Evolutionary conservation across 1,140 invertebrate species (phyloP).

Genomic region (Brachionus plicatilis): DNA sequence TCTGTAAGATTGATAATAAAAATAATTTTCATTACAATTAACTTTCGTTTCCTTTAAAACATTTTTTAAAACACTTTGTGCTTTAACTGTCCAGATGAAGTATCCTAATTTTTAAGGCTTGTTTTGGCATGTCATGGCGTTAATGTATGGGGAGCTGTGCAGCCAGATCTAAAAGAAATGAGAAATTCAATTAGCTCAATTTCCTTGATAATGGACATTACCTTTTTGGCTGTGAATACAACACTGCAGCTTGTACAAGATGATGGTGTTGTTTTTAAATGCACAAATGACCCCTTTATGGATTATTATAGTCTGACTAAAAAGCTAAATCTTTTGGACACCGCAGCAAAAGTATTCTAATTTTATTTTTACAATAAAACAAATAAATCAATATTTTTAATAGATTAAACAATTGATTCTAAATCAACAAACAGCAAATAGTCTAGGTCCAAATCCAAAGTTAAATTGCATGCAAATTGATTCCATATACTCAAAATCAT

Average conservation of each 20-base stretch:
- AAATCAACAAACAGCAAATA: slow-evolving; percentile 36
- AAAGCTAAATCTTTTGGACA: background rate
- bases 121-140: slow-evolving; percentile 24
- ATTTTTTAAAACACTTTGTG: too few relatives aligned
- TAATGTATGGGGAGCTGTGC: slow-evolving; percentile 33
- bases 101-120: background rate
- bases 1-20: too few relatives aligned
- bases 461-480: slow-evolving; percentile 20
- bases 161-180: slow-evolving; percentile 23
- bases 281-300: slow-evolving; percentile 13
- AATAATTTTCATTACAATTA: too few relatives aligned
- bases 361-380: background rate
- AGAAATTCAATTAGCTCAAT: slow-evolving; percentile 30
- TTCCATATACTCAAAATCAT: background rate
- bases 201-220: slow-evolving; percentile 18
- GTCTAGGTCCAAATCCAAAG: slow-evolving; percentile 19
- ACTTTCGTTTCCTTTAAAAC: too few relatives aligned
- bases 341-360: background rate
- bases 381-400: background rate
- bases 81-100: too few relatives aligned
- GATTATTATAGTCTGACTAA: slow-evolving; percentile 33
- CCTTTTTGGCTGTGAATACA: slow-evolving; percentile 20
- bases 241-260: slow-evolving; percentile 1
- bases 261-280: slow-evolving; percentile 13
- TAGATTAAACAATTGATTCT: slow-evolving; percentile 23